Evolutionary conservation across 2,888 invertebrate genomes (phyloP).

Genomic region (Plusia festucae): DNA sequence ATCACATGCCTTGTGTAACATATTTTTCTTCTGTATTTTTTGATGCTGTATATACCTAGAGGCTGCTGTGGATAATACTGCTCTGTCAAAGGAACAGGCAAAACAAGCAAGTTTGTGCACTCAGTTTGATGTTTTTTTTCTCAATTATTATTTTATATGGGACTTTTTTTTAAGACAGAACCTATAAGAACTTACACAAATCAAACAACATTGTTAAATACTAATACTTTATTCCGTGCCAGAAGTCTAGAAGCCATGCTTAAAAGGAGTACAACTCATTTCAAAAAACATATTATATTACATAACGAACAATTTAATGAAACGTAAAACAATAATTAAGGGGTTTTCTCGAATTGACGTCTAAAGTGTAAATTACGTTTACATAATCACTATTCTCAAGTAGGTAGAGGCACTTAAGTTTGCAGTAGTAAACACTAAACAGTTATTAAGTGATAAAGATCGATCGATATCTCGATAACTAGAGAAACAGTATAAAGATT

Average conservation of each 20-base stretch:
- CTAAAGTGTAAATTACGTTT: constrained; percentile 34
- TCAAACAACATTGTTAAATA: not conserved
- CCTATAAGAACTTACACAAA: too few species aligned
- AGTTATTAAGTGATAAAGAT: constrained; percentile 56
- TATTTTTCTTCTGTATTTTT: constrained; percentile 9
- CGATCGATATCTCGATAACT: constrained; percentile 51
- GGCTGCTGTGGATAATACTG: not conserved
- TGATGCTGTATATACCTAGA: not conserved
- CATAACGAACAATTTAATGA: not conserved
- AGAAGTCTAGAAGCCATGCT: not conserved
- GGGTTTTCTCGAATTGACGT: constrained; percentile 9
- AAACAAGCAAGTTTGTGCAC: too few species aligned
- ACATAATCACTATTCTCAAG: constrained; percentile 19
- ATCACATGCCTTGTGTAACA: constrained; percentile 11
- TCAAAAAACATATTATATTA: too few species aligned
- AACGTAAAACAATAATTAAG: not conserved
- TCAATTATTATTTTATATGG: too few species aligned
- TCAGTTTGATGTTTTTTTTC: too few species aligned
- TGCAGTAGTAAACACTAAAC: constrained; percentile 43
- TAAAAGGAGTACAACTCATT: not conserved
- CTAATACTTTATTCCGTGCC: not conserved
- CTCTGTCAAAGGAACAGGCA: not conserved
- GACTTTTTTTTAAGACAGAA: too few species aligned
- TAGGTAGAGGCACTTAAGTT: constrained; percentile 16
- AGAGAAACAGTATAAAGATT: constrained; percentile 36